Percentiles rank a stretch among this genome's conserved stretches.
phyloP scores from a whole-genome alignment of 2,888 invertebrate genomes.

The Latheticus oryzae region DNA sequence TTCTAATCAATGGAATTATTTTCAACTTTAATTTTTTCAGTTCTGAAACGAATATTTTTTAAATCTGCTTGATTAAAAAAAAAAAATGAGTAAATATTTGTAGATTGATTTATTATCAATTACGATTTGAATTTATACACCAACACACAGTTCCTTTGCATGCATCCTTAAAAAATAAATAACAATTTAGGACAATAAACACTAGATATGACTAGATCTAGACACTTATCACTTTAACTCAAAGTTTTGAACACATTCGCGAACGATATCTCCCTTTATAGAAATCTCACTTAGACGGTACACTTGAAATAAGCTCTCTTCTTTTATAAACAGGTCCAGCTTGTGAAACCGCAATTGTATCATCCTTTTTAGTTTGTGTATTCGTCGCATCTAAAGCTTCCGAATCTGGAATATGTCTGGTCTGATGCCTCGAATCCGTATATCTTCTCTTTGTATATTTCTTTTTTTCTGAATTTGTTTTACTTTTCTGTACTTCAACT shows the following conservation, averaged over 20 bases:
- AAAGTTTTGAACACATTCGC: constrained; percentile 50
- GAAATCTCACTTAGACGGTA: constrained; percentile 64
- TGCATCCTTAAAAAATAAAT: constrained; percentile 55
- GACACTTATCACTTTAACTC: constrained; percentile 49
- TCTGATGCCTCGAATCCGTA: constrained; percentile 72
- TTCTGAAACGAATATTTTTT: too few species aligned
- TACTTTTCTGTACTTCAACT: constrained; percentile 68
- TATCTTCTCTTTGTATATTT: constrained; percentile 73
- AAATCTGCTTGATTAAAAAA: not conserved
- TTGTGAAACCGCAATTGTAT: constrained; percentile 54
- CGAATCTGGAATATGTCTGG: constrained; percentile 70
- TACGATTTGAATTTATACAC: constrained; percentile 46
- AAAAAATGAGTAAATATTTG: not conserved
- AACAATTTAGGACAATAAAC: constrained; percentile 51
- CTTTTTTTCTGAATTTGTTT: constrained; percentile 67
- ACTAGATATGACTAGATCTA: constrained; percentile 52
- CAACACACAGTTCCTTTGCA: constrained; percentile 48
- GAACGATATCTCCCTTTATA: constrained; percentile 25
- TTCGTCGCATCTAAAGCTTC: constrained; percentile 64
- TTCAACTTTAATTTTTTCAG: too few species aligned
- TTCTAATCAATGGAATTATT: too few species aligned
- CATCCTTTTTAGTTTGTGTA: constrained; percentile 49
- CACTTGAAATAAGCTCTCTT: constrained; percentile 84
- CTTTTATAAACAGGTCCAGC: constrained; percentile 78
- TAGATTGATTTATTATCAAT: constrained; percentile 30